These are phyloP conservation scores for Beroe ovata DNA, from an alignment of 37 sponge, comb jelly and placozoan genomes.

Conservation along the genomic window DNA sequence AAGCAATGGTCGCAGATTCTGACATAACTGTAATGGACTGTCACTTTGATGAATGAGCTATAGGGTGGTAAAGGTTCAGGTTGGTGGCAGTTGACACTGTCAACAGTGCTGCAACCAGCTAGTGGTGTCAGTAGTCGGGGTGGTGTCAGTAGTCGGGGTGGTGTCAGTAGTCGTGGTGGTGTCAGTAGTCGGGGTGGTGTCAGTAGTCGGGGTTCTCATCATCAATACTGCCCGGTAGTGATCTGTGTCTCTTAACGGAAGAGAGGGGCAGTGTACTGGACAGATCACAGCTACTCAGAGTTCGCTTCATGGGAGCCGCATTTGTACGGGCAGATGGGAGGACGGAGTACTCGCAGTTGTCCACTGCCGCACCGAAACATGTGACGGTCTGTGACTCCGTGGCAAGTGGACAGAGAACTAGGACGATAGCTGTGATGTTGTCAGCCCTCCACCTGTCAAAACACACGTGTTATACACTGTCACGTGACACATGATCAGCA, in stretches of 20 bases:
- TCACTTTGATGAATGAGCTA: too few species aligned
- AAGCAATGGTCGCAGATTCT: too few species aligned
- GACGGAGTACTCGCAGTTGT: conserved; percentile 12
- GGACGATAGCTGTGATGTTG: conserved; percentile 62
- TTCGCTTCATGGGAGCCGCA: conserved; percentile 15
- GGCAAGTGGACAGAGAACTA: background rate
- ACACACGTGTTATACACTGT: too few species aligned
- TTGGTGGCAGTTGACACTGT: too few species aligned
- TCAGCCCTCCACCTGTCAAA: conserved; percentile 65
- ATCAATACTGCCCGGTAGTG: background rate
- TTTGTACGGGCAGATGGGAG: conserved; percentile 1
- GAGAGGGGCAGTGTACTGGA: background rate
- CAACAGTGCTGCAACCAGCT: too few species aligned
- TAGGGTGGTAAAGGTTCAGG: too few species aligned
- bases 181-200: too few species aligned
- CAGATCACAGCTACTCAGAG: conserved; percentile 12
- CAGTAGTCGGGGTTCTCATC: conserved; percentile 36
- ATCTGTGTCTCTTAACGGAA: conserved; percentile 42
- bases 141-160: too few species aligned
- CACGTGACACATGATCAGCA: too few species aligned
- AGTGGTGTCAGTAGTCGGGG: too few species aligned
- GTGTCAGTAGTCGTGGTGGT: too few species aligned
- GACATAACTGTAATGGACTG: too few species aligned
- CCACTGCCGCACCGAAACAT: background rate
- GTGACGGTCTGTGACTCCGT: background rate